phyloP scores from a whole-genome alignment of 2,888 invertebrate species.

The Eupithecia subfuscata region DNA sequence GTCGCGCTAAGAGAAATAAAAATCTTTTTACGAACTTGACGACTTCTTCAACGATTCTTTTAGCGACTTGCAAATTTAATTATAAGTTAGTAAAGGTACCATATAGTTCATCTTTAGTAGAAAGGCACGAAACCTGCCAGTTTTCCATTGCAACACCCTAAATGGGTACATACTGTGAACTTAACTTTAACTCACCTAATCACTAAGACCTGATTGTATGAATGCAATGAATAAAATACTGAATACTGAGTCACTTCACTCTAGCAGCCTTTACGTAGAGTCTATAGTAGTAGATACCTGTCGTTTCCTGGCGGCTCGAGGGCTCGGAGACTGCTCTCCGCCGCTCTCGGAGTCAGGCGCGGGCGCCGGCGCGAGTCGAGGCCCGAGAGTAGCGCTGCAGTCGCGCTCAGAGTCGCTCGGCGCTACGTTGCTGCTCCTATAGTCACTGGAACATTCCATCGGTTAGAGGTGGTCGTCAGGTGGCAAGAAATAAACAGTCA shows the following conservation, averaged over 20 bases:
- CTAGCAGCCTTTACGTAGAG: slow-evolving; percentile 94
- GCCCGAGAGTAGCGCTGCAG: slow-evolving; percentile 87
- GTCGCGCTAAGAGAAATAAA: too few species aligned
- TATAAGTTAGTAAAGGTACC: too few species aligned
- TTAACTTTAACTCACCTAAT: too few species aligned
- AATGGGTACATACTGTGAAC: too few species aligned
- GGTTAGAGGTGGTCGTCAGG: slow-evolving; percentile 38
- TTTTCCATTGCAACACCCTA: too few species aligned
- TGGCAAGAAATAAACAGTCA: background rate
- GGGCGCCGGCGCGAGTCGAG: slow-evolving; percentile 80
- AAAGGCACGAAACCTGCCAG: too few species aligned
- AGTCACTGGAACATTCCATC: slow-evolving; percentile 88
- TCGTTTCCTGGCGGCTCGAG: slow-evolving; percentile 90
- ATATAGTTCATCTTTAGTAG: too few species aligned
- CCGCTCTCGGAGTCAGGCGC: slow-evolving; percentile 93
- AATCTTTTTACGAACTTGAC: too few species aligned
- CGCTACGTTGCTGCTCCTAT: slow-evolving; percentile 94
- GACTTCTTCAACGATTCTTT: too few species aligned
- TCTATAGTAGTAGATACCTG: slow-evolving; percentile 75
- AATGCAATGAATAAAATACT: too few species aligned
- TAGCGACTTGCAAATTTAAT: too few species aligned
- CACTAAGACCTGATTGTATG: too few species aligned
- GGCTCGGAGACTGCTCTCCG: slow-evolving; percentile 90
- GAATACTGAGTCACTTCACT: slow-evolving; percentile 95
- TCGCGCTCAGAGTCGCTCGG: slow-evolving; percentile 96